phyloP scores from a whole-genome alignment of 2,888 invertebrate genomes.

The Magallana nippona region DNA sequence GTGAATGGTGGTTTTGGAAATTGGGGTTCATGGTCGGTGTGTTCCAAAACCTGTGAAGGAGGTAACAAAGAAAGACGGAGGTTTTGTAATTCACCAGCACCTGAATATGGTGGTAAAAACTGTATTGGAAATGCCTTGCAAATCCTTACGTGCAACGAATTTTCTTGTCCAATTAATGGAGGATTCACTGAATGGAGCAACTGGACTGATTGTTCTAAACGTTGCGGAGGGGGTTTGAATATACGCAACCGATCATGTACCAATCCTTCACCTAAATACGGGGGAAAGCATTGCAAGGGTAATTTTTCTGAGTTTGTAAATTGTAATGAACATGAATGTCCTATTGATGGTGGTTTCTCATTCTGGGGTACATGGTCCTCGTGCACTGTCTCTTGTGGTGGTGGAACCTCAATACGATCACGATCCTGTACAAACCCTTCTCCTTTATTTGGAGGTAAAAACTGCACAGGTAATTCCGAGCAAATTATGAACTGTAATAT shows the following conservation, averaged over 20 bases:
- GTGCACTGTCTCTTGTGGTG: slow-evolving; percentile 28
- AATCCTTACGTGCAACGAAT: not conserved
- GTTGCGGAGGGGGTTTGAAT: slow-evolving; percentile 23
- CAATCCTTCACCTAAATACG: slow-evolving; percentile 20
- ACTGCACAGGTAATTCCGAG: not conserved
- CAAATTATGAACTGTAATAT: not conserved
- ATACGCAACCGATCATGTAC: slow-evolving; percentile 23
- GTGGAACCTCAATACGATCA: not conserved
- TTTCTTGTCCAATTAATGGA: slow-evolving; percentile 34
- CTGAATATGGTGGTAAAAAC: slow-evolving; percentile 21
- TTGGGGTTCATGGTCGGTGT: slow-evolving; percentile 4
- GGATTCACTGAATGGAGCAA: not conserved
- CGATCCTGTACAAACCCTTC: slow-evolving; percentile 21
- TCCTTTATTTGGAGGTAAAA: slow-evolving; percentile 30
- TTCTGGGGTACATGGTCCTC: not conserved
- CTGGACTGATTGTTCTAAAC: slow-evolving; percentile 9
- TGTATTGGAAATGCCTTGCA: not conserved
- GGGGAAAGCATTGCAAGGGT: slow-evolving; percentile 19
- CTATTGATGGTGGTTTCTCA: slow-evolving; percentile 31
- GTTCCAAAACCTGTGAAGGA: not conserved
- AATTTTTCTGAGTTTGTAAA: not conserved
- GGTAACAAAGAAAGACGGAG: not conserved
- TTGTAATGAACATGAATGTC: slow-evolving; percentile 29
- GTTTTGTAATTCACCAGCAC: not conserved
- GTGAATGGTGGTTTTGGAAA: slow-evolving; percentile 1